Percentiles rank a stretch among this genome's conserved stretches.
phyloP scores from a whole-genome alignment of 2,113 vertebrate genomes.

The Melanocharis versteri region DNA sequence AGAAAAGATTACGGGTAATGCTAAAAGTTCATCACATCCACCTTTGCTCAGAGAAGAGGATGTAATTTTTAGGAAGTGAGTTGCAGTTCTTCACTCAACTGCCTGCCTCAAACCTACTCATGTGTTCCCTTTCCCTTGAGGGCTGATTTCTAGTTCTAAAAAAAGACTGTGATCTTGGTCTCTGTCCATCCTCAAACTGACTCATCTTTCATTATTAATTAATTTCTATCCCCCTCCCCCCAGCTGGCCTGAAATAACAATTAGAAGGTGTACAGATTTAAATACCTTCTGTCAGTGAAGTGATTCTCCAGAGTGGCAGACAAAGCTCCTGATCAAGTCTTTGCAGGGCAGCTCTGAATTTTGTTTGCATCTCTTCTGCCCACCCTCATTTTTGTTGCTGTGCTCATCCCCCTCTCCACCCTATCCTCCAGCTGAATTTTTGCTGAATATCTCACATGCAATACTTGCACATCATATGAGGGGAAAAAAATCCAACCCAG shows the following conservation, averaged over 20 bases:
- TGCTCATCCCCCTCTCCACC: background rate
- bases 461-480: background rate
- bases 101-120: background rate
- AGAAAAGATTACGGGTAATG: background rate
- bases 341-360: background rate
- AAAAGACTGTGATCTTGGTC: background rate
- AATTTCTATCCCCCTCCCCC: background rate
- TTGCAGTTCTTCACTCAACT: background rate
- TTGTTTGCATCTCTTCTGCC: background rate
- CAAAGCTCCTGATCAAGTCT: background rate
- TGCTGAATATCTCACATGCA: constrained; percentile 6
- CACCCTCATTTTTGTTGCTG: background rate
- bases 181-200: background rate
- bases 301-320: background rate
- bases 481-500: background rate
- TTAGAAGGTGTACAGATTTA: background rate
- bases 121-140: background rate
- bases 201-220: background rate
- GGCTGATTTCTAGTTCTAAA: background rate
- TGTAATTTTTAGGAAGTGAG: background rate
- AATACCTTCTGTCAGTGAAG: constrained; percentile 4
- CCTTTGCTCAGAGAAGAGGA: background rate
- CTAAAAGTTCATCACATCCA: background rate
- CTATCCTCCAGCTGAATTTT: background rate
- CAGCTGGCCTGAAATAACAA: background rate